A percentile compares a stretch with the other conserved stretches of the same genome.
Conservation (phyloP, 1,140 invertebrate genomes). For the Bombus pyrosoma region DNA sequence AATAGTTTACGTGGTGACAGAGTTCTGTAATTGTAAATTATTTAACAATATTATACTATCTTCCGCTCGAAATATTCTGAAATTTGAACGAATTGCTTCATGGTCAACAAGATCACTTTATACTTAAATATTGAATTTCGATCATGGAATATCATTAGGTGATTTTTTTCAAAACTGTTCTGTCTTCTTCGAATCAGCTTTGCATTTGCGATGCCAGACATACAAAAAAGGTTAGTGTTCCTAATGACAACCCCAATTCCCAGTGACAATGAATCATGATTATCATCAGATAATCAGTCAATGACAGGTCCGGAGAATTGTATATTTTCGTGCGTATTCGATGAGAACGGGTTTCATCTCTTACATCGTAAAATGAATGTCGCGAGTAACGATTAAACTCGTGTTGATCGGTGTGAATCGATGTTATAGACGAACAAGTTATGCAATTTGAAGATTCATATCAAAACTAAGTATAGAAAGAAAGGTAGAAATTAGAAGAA, state of each 20-base stretch:
- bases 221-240: constrained; percentile 38
- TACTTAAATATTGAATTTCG: neutral
- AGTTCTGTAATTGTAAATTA: no score
- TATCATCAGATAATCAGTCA: neutral
- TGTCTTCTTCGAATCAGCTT: neutral
- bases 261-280: neutral
- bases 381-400: neutral
- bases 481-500: neutral
- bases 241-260: neutral
- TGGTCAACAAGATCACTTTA: neutral
- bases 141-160: constrained; percentile 13
- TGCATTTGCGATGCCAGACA: constrained; percentile 6
- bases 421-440: neutral
- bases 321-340: no score
- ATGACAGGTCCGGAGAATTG: neutral
- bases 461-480: neutral
- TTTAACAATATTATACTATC: neutral
- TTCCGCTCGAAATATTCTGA: neutral
- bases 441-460: no score
- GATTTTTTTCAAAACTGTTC: neutral
- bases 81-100: neutral
- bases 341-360: no score
- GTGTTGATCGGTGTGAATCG: neutral
- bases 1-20: neutral
- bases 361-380: neutral